phyloP scores from a whole-genome alignment of 2,797 vertebrate genomes.

The Kryptolebias ocellatus region DNA sequence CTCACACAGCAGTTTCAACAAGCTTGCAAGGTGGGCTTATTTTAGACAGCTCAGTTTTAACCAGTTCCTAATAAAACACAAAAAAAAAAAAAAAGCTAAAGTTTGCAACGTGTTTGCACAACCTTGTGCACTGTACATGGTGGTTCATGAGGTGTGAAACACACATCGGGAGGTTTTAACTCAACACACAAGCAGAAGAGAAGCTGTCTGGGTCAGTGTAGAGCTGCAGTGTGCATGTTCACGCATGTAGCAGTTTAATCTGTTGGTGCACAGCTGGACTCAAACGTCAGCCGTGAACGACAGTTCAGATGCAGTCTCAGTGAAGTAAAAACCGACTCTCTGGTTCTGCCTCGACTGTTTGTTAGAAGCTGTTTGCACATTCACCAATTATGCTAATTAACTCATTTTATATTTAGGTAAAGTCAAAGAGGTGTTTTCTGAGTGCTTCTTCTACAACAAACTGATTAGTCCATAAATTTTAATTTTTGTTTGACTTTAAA shows the following conservation, averaged over 20 bases:
- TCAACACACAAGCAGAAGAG: not conserved
- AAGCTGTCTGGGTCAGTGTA: not conserved
- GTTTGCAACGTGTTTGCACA: not conserved
- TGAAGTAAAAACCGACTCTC: not conserved
- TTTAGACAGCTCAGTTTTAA: not conserved
- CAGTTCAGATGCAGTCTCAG: not conserved
- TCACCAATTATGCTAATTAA: not conserved
- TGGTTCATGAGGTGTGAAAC: not conserved
- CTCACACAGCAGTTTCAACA: not conserved
- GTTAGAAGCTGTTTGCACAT: not conserved
- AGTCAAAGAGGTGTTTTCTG: not conserved
- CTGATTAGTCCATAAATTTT: not conserved
- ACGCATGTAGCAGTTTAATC: not conserved
- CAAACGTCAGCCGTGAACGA: not conserved
- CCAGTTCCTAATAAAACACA: not conserved
- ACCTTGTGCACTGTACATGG: not conserved
- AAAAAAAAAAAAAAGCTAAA: not conserved
- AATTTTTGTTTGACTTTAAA: not conserved
- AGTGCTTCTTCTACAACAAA: not conserved
- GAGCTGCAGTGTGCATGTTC: not conserved
- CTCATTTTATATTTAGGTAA: not conserved
- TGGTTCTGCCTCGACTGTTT: not conserved
- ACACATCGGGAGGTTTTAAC: not conserved
- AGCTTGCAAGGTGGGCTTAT: not conserved
- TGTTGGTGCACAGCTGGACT: not conserved